A percentile compares a stretch with the other conserved stretches of the same genome.
These are phyloP conservation scores for Glyphotaelius pellucidus DNA, from an alignment of 2,888 invertebrate species.

Conservation along the genomic window DNA sequence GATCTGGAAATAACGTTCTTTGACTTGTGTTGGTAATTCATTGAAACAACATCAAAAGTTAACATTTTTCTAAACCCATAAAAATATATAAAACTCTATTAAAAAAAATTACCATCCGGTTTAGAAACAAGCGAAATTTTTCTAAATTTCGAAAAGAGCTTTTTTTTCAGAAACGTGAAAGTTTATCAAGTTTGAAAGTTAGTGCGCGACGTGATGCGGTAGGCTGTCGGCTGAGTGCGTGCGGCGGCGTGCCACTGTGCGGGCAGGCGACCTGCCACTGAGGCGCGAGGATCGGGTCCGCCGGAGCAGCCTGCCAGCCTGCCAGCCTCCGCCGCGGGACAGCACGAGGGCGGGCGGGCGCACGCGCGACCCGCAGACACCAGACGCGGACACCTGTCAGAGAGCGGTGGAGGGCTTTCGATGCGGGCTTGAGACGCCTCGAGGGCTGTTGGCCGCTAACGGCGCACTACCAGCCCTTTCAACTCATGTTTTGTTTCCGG, in stretches of 20 bases:
- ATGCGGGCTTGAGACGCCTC: conserved; percentile 34
- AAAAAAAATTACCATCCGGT: conserved; percentile 13
- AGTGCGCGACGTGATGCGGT: background rate
- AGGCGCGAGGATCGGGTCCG: conserved; percentile 25
- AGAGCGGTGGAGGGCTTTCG: conserved; percentile 29
- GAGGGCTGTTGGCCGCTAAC: background rate
- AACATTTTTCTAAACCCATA: background rate
- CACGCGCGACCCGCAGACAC: conserved; percentile 53
- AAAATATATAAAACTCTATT: background rate
- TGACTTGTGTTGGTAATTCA: background rate
- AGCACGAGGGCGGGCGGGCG: background rate
- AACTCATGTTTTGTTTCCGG: background rate
- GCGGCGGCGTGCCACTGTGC: conserved; percentile 48
- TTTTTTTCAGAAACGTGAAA: background rate
- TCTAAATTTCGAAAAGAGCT: conserved; percentile 5
- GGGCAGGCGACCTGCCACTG: conserved; percentile 64
- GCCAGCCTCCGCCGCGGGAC: background rate
- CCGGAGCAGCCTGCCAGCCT: background rate
- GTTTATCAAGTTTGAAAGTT: background rate
- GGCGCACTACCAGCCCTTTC: background rate
- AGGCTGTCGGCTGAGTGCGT: conserved; percentile 23
- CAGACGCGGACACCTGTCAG: conserved; percentile 55
- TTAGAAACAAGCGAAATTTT: background rate
- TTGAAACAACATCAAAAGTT: background rate
- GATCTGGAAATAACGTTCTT: background rate